These are phyloP conservation scores for Ciona savignyi DNA, from an alignment of 23 tunicate genomes.

Conservation along the genomic window DNA sequence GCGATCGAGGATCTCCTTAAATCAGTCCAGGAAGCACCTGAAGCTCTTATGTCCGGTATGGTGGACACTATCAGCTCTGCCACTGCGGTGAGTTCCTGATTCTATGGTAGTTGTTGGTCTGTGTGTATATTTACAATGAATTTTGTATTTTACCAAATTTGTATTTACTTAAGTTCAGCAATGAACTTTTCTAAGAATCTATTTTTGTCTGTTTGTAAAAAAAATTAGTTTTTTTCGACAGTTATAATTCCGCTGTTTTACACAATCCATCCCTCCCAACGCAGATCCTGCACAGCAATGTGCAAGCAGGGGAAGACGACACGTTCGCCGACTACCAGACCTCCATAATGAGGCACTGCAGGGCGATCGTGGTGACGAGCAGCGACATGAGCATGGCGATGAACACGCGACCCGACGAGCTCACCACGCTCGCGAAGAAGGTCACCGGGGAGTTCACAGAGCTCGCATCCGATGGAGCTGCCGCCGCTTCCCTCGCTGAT, in stretches of 20 bases:
- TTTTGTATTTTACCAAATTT: no score
- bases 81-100: slow-evolving; percentile 25
- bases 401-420: slow-evolving; percentile 68
- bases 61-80: slow-evolving; percentile 63
- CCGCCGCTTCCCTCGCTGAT: slow-evolving; percentile 79
- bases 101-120: no score
- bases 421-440: slow-evolving; percentile 62
- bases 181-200: no score
- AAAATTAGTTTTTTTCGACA: no score
- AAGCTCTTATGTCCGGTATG: slow-evolving; percentile 86
- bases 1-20: slow-evolving; percentile 87
- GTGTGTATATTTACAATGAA: no score
- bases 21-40: slow-evolving; percentile 93
- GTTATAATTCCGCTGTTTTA: no score
- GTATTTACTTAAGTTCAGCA: no score
- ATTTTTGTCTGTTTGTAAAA: no score
- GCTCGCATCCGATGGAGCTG: slow-evolving; percentile 58
- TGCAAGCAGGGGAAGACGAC: slow-evolving; percentile 51
- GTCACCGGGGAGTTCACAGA: slow-evolving; percentile 63
- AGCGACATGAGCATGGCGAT: slow-evolving; percentile 89
- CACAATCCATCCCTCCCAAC: no score
- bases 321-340: slow-evolving; percentile 85
- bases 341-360: slow-evolving; percentile 62
- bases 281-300: slow-evolving; percentile 43
- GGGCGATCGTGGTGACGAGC: slow-evolving; percentile 61